Base-by-base conservation (phyloP, 2,888 invertebrate genomes). In the Tipula unca region DNA sequence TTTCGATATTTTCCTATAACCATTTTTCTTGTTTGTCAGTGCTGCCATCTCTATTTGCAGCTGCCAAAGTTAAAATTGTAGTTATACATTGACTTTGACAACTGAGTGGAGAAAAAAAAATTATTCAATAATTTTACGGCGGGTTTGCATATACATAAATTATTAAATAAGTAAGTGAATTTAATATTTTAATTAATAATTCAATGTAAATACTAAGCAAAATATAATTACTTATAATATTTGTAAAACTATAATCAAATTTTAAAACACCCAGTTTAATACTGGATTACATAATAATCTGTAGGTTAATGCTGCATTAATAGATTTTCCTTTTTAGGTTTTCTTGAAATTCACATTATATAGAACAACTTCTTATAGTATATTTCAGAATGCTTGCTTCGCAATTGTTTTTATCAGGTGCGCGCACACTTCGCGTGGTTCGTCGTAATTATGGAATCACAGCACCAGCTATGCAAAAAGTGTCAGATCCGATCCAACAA, bases 401-500 rank as follows among this genome's bases (percentile, higher is more conserved):
- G 20, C 83, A 83, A 35, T 17, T 83, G 10, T 83, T 83, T 32
- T 29, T 17, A 83, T 17, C 32, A 32, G 91, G 93, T 86, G 90
- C 93, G 69, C 91, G 92, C 88, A 92, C 91, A 83, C 91, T 91
- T 85, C 92, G 92, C 87, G 90, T 92, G 25, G 91, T 92, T 87
- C 93, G 93, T 85, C 93, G 96, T 86, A 96, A 95, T 90, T 91
- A 97, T 88, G 96, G 96, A 86, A 92, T 96, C 84, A 90, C 94
- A 85, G 94, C 95, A 82, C 94, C 95, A 85, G 92, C 92, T 36
- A 89, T 94, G 54, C 93, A 93, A 89, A 96, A 95, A 90, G 95
- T 94, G 1, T 91, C 93, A 1, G 98, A 99, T 90, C 98, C 98
- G 3, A 96, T 99, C 89, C 98, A 98, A 90, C 95, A 98, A 90